A percentile compares a stretch with the other conserved stretches of the same genome.
Evolutionary conservation across 2,113 vertebrate genomes (phyloP).

Genomic region (Scytalopus superciliaris): DNA sequence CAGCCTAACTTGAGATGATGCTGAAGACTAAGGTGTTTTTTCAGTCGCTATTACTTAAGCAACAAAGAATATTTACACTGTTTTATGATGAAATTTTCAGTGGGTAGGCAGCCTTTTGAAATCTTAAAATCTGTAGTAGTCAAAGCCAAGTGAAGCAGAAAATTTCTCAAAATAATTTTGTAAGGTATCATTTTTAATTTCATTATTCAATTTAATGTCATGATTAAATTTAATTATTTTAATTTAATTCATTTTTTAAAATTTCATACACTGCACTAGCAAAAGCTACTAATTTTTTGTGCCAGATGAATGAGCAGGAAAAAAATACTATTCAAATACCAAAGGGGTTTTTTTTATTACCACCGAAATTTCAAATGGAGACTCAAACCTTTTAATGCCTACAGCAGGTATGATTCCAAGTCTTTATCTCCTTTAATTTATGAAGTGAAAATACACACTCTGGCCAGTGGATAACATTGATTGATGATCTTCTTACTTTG

Average conservation of each 20-base stretch:
- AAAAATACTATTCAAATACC: neutral
- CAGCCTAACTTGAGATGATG: neutral
- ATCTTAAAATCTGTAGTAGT: neutral
- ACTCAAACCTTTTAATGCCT: neutral
- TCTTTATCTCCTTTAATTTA: neutral
- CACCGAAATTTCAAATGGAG: neutral
- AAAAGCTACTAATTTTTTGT: neutral
- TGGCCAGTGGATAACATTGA: neutral
- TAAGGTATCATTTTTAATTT: neutral
- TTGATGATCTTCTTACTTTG: neutral
- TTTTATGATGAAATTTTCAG: neutral
- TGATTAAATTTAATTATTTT: neutral
- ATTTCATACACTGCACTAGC: neutral
- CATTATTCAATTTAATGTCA: neutral
- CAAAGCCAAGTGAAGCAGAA: neutral
- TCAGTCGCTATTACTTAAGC: neutral
- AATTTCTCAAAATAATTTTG: neutral
- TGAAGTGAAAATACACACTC: neutral
- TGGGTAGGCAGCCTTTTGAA: neutral
- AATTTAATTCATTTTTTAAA: neutral
- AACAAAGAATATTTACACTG: neutral
- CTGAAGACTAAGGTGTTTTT: neutral
- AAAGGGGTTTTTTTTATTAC: neutral
- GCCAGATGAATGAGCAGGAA: neutral
- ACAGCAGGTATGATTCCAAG: neutral